A percentile compares a stretch with the other conserved stretches of the same genome.
Conservation (phyloP, 2,797 vertebrate species). For the Lepilemur ruficaudatus region DNA sequence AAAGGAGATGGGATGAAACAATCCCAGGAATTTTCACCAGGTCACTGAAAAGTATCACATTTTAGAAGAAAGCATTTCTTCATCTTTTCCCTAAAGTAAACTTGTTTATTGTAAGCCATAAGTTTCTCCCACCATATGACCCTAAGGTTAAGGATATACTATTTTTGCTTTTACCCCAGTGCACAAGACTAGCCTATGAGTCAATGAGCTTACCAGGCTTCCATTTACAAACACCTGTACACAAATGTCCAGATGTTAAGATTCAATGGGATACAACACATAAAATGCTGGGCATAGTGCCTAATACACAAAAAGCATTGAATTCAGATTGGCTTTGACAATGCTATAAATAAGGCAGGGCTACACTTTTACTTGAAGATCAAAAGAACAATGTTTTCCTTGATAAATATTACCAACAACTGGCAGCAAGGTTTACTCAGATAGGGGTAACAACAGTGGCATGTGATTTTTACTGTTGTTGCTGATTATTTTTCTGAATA, state of each 20-base stretch:
- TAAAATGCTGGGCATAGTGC: background rate
- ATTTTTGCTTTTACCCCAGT: background rate
- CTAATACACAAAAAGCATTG: background rate
- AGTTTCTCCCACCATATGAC: background rate
- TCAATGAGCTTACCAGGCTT: background rate
- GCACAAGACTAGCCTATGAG: background rate
- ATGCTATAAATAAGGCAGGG: background rate
- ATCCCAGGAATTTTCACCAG: background rate
- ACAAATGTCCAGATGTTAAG: background rate
- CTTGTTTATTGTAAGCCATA: background rate
- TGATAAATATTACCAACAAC: slow-evolving; percentile 38
- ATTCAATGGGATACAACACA: background rate
- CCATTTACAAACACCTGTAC: background rate
- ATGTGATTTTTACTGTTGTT: background rate
- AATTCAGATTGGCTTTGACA: background rate
- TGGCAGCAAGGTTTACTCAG: background rate
- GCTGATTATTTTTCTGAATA: slow-evolving; percentile 21
- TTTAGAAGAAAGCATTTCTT: background rate
- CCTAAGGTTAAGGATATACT: background rate
- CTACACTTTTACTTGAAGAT: background rate
- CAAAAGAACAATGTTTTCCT: slow-evolving; percentile 19
- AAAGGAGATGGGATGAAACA: background rate
- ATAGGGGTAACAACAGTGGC: background rate
- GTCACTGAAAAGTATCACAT: background rate
- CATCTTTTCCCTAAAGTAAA: background rate